phyloP scores from a whole-genome alignment of 1,140 invertebrate species.

The Argopecten irradians region DNA sequence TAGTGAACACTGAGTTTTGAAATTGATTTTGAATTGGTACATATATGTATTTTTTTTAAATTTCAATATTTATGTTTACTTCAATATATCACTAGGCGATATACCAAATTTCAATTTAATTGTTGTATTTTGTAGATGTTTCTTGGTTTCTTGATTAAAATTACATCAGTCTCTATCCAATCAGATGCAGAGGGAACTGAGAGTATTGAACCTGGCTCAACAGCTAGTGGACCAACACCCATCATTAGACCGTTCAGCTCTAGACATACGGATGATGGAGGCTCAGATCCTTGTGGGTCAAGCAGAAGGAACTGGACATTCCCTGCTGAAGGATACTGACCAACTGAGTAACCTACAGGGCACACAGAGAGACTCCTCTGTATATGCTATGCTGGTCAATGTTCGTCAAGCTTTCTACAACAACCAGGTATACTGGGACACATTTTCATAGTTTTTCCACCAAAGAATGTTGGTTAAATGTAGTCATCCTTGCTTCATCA shows the following conservation, averaged over 20 bases:
- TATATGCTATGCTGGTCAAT: conserved; percentile 16
- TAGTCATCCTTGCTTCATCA: too few relatives aligned
- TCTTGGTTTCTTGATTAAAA: not conserved
- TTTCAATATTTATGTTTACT: not conserved
- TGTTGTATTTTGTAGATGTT: not conserved
- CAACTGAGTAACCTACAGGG: not conserved
- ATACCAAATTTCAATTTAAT: not conserved
- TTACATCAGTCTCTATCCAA: not conserved
- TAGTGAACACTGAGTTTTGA: not conserved
- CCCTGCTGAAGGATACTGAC: conserved; percentile 1
- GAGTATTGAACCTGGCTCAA: not conserved
- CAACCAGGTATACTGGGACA: not conserved
- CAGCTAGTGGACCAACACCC: not conserved
- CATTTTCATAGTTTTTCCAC: too few relatives aligned
- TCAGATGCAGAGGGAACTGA: conserved; percentile 29
- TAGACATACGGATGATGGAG: not conserved
- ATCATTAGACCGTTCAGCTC: not conserved
- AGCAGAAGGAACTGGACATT: not conserved
- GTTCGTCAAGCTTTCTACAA: not conserved
- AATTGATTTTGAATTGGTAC: not conserved
- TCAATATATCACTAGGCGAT: conserved; percentile 9
- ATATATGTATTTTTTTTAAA: not conserved
- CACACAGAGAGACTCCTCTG: not conserved
- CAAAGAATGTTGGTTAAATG: too few relatives aligned
- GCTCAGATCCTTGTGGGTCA: conserved; percentile 16